Percentiles rank a stretch among this genome's conserved stretches.
Conservation (phyloP, 2,888 invertebrate species). For the Amblyjoppa proteus region DNA sequence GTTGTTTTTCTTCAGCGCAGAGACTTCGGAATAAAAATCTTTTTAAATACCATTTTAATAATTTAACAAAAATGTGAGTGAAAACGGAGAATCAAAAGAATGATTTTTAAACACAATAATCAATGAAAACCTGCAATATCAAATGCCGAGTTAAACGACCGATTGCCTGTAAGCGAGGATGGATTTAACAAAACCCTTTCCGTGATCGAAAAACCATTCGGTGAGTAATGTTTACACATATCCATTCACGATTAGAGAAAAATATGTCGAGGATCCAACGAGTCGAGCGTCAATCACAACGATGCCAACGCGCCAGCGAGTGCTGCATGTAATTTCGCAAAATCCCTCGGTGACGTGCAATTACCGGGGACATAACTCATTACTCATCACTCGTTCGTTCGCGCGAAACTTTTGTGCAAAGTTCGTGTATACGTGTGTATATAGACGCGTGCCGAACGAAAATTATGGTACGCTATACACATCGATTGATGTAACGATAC, state of each 20-base stretch:
- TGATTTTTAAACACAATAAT: no score
- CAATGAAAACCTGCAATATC: no score
- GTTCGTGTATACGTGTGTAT: conserved; percentile 40
- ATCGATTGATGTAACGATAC: conserved; percentile 32
- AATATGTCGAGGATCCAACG: conserved; percentile 33
- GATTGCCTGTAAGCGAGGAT: not conserved
- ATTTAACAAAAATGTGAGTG: conserved; percentile 1
- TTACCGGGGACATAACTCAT: conserved; percentile 69
- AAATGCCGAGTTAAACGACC: not conserved
- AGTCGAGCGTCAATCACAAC: conserved; percentile 56
- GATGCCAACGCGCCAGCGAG: conserved; percentile 29
- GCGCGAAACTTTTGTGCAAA: conserved; percentile 65
- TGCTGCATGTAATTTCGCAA: conserved; percentile 48
- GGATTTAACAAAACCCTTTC: conserved; percentile 33
- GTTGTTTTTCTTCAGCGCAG: not conserved
- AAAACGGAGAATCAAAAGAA: not conserved
- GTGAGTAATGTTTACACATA: conserved; percentile 32
- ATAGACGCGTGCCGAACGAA: conserved; percentile 25
- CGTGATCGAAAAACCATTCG: conserved; percentile 17
- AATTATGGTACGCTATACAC: conserved; percentile 31
- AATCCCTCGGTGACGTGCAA: conserved; percentile 72
- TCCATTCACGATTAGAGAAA: conserved; percentile 2
- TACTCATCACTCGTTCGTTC: conserved; percentile 60
- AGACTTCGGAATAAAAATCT: not conserved
- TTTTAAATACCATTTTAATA: not conserved